Conservation (phyloP, 2,888 invertebrate species). For the Iphiclides podalirius region DNA sequence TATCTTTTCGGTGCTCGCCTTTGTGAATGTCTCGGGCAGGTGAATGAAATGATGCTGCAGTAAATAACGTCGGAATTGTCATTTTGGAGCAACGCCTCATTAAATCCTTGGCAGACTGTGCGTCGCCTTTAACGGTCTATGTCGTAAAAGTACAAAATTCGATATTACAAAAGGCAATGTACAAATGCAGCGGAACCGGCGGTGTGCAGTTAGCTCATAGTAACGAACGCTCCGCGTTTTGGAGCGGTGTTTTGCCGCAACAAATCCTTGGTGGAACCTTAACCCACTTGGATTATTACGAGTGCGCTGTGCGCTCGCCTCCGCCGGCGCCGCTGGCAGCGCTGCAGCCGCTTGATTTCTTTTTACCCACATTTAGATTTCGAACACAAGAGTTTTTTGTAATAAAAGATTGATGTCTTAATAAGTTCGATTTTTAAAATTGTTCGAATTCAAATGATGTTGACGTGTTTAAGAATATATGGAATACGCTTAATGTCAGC, state of each 20-base stretch:
- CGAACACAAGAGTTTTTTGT: too few species aligned
- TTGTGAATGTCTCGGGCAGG: constrained; percentile 51
- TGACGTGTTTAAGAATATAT: constrained; percentile 47
- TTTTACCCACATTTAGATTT: constrained; percentile 9
- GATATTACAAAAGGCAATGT: constrained; percentile 54
- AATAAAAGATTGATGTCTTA: too few species aligned
- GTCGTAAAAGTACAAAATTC: constrained; percentile 36
- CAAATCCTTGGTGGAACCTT: constrained; percentile 79
- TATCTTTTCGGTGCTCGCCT: constrained; percentile 47
- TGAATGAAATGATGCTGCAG: constrained; percentile 49
- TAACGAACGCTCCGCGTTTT: constrained; percentile 70
- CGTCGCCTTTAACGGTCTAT: constrained; percentile 47
- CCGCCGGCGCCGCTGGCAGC: constrained; percentile 51
- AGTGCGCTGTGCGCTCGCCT: constrained; percentile 49
- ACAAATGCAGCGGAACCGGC: constrained; percentile 73
- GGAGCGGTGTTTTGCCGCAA: constrained; percentile 80
- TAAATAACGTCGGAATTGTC: constrained; percentile 32
- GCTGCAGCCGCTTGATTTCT: constrained; percentile 55
- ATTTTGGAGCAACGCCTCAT: constrained; percentile 39
- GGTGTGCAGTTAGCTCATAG: constrained; percentile 73
- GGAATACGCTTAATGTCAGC: constrained; percentile 40
- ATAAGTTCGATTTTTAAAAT: too few species aligned
- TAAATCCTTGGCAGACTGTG: constrained; percentile 49
- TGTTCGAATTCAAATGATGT: not conserved
- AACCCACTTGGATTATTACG: constrained; percentile 79